These are phyloP conservation scores for Sebastes miniatus DNA, from an alignment of 2,797 vertebrate genomes.

Conservation along the genomic window DNA sequence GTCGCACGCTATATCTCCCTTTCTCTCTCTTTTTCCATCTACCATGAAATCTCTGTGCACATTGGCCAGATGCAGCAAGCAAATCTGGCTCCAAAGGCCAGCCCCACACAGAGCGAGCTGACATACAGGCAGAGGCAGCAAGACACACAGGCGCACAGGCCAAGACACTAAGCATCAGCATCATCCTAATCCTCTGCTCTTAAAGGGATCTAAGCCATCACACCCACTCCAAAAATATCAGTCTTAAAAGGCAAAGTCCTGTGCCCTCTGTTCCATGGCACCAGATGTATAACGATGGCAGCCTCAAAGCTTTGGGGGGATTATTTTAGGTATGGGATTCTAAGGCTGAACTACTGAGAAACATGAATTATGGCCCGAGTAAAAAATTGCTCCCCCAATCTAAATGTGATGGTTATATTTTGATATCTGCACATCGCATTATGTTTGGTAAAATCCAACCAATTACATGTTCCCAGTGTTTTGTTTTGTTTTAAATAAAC, in stretches of 20 bases:
- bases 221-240: conserved; percentile 61
- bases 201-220: conserved; percentile 57
- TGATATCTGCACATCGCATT: not conserved
- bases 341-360: not conserved
- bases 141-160: conserved; percentile 58
- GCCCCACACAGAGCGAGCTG: conserved; percentile 53
- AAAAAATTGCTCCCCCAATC: not conserved
- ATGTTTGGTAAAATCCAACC: not conserved
- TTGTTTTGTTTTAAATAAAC: not conserved
- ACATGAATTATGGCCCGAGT: not conserved
- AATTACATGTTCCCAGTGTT: not conserved
- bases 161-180: conserved; percentile 74
- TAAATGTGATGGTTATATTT: not conserved
- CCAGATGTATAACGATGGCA: conserved; percentile 15
- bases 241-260: conserved; percentile 52
- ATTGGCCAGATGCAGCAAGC: conserved; percentile 63
- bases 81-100: conserved; percentile 61
- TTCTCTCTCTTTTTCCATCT: not conserved
- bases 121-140: conserved; percentile 69
- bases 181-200: conserved; percentile 67
- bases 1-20: conserved; percentile 10
- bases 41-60: conserved; percentile 62
- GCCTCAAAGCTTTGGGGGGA: not conserved
- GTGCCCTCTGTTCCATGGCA: conserved; percentile 13
- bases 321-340: not conserved